phyloP scores from a whole-genome alignment of 2,113 vertebrate genomes.

The Rhea pennata region DNA sequence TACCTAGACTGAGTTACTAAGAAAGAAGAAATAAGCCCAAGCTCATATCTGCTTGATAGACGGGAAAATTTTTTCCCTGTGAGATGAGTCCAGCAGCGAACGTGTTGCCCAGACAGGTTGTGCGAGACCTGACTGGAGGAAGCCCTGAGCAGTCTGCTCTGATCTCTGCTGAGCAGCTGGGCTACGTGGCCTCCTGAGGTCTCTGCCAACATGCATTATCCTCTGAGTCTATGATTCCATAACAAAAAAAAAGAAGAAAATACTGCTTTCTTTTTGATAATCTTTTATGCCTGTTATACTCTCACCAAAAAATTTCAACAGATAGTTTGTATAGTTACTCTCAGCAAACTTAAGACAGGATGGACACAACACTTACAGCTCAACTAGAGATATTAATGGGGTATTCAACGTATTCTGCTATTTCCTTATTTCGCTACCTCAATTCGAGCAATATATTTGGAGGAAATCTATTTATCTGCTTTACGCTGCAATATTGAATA shows the following conservation, averaged over 20 bases:
- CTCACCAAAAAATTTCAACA: neutral
- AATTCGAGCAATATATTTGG: neutral
- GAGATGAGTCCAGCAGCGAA: neutral
- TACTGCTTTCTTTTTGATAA: neutral
- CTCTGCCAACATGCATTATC: neutral
- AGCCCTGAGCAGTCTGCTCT: neutral
- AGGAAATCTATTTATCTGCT: constrained; percentile 4
- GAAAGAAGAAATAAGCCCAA: neutral
- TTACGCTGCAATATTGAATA: neutral
- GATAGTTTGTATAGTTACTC: neutral
- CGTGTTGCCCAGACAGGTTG: neutral
- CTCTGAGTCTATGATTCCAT: neutral
- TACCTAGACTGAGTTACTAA: neutral
- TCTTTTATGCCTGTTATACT: neutral
- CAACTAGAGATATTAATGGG: neutral
- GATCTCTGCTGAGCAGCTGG: neutral
- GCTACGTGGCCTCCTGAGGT: neutral
- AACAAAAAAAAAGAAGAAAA: neutral
- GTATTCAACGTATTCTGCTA: neutral
- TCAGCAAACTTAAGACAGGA: neutral
- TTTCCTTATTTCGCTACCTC: neutral
- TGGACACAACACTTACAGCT: neutral
- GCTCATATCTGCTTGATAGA: neutral
- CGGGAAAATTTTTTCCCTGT: neutral
- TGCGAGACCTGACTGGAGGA: neutral